These are phyloP conservation scores for Laterallus jamaicensis DNA, from an alignment of 2,113 vertebrate species.

Conservation along the genomic window DNA sequence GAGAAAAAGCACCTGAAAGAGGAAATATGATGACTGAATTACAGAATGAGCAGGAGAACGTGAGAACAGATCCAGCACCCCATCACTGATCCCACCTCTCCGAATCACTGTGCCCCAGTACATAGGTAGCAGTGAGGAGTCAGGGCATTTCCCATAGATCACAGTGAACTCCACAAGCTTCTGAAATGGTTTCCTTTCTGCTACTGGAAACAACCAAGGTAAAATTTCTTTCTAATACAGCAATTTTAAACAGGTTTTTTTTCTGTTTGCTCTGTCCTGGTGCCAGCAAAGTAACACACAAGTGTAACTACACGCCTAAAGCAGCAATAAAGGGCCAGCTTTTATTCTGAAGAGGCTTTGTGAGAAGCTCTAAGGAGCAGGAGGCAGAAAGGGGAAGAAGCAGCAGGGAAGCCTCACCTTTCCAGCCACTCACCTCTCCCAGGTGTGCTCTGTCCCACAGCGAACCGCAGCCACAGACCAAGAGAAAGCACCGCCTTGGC, in stretches of 20 bases:
- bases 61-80: accelerated
- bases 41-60: neutral
- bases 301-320: accelerated
- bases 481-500: slow-evolving; percentile 49
- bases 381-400: neutral
- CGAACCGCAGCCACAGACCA: slow-evolving; percentile 57
- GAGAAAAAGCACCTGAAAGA: neutral
- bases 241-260: neutral
- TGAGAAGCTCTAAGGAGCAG: neutral
- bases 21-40: accelerated
- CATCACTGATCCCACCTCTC: accelerated
- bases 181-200: neutral
- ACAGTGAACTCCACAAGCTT: neutral
- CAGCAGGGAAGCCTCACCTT: accelerated
- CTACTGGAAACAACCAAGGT: neutral
- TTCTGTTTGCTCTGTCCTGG: neutral
- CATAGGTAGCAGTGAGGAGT: accelerated
- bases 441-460: slow-evolving; percentile 37
- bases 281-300: neutral
- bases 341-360: neutral
- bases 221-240: neutral
- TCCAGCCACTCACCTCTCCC: slow-evolving; percentile 66
- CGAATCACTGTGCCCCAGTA: accelerated
- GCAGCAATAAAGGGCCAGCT: neutral
- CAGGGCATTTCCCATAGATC: neutral